Percentiles rank a stretch among this genome's conserved stretches.
Conservation (phyloP, 1,140 invertebrate genomes). For the Marisa cornuarietis region DNA sequence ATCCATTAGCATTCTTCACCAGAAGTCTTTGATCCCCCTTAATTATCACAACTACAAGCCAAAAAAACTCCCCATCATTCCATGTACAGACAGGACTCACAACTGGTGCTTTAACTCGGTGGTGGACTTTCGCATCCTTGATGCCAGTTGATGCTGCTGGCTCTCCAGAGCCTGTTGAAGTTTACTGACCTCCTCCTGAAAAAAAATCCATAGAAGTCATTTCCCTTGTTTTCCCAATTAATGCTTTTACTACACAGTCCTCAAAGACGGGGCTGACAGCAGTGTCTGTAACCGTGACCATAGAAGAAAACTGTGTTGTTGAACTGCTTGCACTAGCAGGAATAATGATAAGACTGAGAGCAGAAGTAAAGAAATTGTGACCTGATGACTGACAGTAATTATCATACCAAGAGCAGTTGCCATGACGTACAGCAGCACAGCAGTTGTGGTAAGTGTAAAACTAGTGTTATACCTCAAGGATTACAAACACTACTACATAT, state of each 20-base stretch:
- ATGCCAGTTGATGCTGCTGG: conserved; percentile 49
- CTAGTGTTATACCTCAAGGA: no score
- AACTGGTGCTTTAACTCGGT: conserved; percentile 50
- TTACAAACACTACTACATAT: not conserved
- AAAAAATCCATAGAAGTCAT: not conserved
- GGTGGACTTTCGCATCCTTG: conserved; percentile 44
- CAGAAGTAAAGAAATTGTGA: not conserved
- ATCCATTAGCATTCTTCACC: no score
- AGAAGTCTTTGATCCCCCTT: no score
- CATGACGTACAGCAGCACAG: not conserved
- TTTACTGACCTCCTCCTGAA: conserved; percentile 49
- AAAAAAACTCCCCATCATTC: not conserved
- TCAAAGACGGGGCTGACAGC: not conserved
- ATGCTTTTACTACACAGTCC: not conserved
- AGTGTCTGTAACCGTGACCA: not conserved
- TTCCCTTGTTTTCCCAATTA: no score
- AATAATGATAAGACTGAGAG: no score
- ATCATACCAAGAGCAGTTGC: not conserved
- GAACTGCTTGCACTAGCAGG: no score
- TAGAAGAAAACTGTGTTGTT: no score
- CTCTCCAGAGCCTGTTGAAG: conserved; percentile 49
- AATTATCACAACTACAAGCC: no score
- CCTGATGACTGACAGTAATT: not conserved
- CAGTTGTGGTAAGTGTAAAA: no score
- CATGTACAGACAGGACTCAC: conserved; percentile 42